Base-by-base conservation (phyloP, 2,888 invertebrate genomes). In the Bimastos eiseni region DNA sequence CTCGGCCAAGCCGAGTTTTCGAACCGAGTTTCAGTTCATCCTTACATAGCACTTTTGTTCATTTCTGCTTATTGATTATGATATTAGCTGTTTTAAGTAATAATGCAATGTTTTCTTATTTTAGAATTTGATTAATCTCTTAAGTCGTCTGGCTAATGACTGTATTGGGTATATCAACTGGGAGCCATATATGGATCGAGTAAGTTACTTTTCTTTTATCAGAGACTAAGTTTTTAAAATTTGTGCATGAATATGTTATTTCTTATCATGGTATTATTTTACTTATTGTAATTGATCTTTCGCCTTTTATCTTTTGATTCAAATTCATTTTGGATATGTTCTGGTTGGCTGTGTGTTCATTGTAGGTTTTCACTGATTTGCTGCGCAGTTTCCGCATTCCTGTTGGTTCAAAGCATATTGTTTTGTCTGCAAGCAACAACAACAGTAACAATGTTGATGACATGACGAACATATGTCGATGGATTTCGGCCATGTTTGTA, bases 111-210 rank as follows among this genome's bases (percentile, higher is more conserved):
- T 44, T 30, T 91, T 41, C 83, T 11, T n/a, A 70, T 93, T 93
- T 90, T 95, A 97, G 97, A 96, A 96, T 92, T 95, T 95, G 41
- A 94, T 97, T 95, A 96, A 96, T 93, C 95, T 98, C 89, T 97
- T 98, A 95, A 96, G 97, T 0, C 96, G 97, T 89, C 95, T 97
- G 89, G 97, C 97, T 0, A 96, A 96, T 93, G 96, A 96, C 93
- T 97, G 97, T 94, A 97, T 97, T 90, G 98, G 98, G 0, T 96
- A 97, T 90, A 96, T 98, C 88, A 97, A 98, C 94, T 98, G 98
- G 98, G 96, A 97, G 92, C 97, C 97, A 0, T 96, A 98, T 94
- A 96, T 98, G 90, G 97, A 98, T n/a, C 93, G 86, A 86, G 86
- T 86, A 37, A 36, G 83, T 83, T 83, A n/a, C n/a, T 70, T 0